Evolutionary conservation across 1,140 invertebrate genomes (phyloP), one percentile per base, ranked within the genome.

Genomic region (Orius insidiosus): DNA sequence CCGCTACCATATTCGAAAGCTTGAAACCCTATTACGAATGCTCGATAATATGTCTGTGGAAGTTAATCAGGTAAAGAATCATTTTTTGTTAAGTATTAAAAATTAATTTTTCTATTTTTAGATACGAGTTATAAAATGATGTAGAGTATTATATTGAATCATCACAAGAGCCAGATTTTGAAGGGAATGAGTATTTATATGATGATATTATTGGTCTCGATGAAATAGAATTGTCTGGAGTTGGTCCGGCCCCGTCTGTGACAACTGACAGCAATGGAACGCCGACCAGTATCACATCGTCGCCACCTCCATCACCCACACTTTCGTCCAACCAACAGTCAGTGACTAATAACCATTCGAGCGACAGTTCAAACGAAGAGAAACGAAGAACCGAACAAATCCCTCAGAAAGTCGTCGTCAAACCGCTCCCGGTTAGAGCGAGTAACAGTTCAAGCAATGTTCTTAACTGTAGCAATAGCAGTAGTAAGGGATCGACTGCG

Each of bases 11-110:
- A 90, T 98, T 65, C 79, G 85, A 59, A 95, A 96, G 64, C 67
- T 98, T 55, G 96, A 99, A 71, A 94, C 92, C 24, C 70, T 98
- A 37, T 76, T 99, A 59, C 72, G 96, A 58, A 89, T 97, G 83
- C 75, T 99, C 42, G 93, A 97, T 65, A 99, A 99, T 70, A 89
- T 95, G 76, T 89, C 92, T 39, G 80, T 98, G 51, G 88, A 96
- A 70, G 80, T 92, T 51, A 80, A 85, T 61, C 86, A 88, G 75
- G 85, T 90, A 60, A 66, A 64, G 13, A 15, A n/a, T n/a, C n/a
- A n/a, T 19, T 4, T 5, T 41, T 41, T 14, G 10, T 4, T 4
- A 10, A n/a, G 15, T 19, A n/a, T 41, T n/a, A n/a, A 41, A 14
- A 10, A 4, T 41, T 14, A 6, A 9, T 13, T 19, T n/a, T n/a